phyloP scores from a whole-genome alignment of 2,113 vertebrate genomes.

The Thinocorus orbignyianus region DNA sequence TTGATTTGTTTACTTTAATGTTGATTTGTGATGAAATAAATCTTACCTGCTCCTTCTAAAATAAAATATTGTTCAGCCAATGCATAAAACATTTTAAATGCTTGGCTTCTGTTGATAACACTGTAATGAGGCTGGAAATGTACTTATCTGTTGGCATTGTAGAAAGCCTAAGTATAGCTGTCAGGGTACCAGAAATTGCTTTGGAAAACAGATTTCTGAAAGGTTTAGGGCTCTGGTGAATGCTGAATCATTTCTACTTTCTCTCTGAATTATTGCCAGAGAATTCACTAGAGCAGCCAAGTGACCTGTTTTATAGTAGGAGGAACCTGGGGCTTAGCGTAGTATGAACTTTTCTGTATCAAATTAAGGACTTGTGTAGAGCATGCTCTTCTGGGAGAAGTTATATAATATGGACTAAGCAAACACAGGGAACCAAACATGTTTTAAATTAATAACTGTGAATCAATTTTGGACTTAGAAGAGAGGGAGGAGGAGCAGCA shows the following conservation, averaged over 20 bases:
- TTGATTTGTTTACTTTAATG: constrained; percentile 51
- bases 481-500: neutral
- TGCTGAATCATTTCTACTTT: constrained; percentile 12
- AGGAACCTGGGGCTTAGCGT: neutral
- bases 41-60: constrained; percentile 35
- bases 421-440: neutral
- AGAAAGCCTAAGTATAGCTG: neutral
- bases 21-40: constrained; percentile 46
- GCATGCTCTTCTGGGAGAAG: neutral
- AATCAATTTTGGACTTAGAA: neutral
- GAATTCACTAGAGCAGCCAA: neutral
- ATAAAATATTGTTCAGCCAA: constrained; percentile 4
- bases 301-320: neutral
- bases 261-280: neutral
- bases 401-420: neutral
- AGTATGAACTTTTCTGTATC: neutral
- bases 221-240: neutral
- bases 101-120: constrained; percentile 22
- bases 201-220: constrained; percentile 36
- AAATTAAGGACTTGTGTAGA: neutral
- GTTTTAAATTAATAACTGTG: neutral
- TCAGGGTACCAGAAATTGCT: constrained; percentile 1
- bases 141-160: constrained; percentile 17
- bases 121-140: constrained; percentile 37
- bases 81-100: constrained; percentile 42